Evolutionary conservation across 2,888 invertebrate genomes (phyloP).

Genomic region (Protophormia terraenovae): DNA sequence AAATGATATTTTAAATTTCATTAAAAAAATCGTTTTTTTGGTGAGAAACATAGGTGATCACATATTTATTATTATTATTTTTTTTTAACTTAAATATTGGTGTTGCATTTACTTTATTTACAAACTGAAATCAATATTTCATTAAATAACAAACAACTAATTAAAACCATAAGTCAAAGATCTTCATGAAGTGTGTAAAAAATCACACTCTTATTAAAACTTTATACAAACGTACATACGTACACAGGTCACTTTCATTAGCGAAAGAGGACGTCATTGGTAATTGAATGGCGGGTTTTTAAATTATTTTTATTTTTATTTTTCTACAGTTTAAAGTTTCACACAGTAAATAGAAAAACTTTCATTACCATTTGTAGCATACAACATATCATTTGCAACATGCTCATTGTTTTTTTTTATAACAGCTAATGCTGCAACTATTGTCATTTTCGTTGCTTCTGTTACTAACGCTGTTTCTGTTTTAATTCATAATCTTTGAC

Average conservation of each 20-base stretch:
- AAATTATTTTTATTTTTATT: conserved; percentile 43
- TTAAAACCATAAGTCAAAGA: neutral
- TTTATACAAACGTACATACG: neutral
- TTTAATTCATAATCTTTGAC: conserved; percentile 61
- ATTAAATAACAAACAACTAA: neutral
- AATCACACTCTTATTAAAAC: neutral
- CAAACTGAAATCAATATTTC: neutral
- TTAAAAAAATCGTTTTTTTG: too few relatives aligned
- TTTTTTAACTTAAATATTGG: too few relatives aligned
- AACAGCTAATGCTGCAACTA: neutral
- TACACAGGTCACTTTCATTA: conserved; percentile 30
- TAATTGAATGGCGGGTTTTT: conserved; percentile 12
- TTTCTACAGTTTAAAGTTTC: conserved; percentile 33
- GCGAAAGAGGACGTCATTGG: neutral
- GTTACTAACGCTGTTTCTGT: conserved; percentile 11
- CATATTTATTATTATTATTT: too few relatives aligned
- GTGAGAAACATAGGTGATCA: too few relatives aligned
- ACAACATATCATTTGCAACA: conserved; percentile 52
- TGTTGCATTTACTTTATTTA: too few relatives aligned
- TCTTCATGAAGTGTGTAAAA: neutral
- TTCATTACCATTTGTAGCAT: conserved; percentile 56
- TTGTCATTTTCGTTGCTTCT: neutral
- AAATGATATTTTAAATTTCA: too few relatives aligned
- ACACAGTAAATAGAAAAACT: conserved; percentile 54
- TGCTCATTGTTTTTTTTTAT: conserved; percentile 36